A percentile compares a stretch with the other conserved stretches of the same genome.
Conservation (phyloP, 2,888 invertebrate species). For the Temnothorax ravouxi region DNA sequence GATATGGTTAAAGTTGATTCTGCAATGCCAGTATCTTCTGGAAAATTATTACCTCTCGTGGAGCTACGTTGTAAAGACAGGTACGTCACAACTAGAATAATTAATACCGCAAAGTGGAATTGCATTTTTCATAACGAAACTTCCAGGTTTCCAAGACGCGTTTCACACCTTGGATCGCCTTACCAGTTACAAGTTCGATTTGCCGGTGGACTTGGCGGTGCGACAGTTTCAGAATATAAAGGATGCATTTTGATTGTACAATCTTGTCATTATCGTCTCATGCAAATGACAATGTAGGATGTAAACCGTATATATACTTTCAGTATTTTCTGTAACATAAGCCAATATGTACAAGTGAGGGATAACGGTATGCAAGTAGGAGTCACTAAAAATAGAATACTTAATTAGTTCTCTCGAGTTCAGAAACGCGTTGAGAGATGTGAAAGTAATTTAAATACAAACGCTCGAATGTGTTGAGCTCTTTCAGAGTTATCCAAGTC, state of each 20-base stretch:
- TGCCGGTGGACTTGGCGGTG: slow-evolving; percentile 98
- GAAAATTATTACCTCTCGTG: slow-evolving; percentile 95
- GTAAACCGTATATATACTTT: slow-evolving; percentile 23
- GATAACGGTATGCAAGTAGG: neutral
- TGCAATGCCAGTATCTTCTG: slow-evolving; percentile 93
- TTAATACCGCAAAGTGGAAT: neutral
- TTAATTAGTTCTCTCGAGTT: slow-evolving; percentile 12
- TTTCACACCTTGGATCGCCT: slow-evolving; percentile 96
- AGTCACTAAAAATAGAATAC: slow-evolving; percentile 19
- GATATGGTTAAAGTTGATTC: slow-evolving; percentile 97
- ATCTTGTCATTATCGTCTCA: slow-evolving; percentile 18
- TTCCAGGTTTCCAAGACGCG: slow-evolving; percentile 96
- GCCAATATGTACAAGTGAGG: neutral
- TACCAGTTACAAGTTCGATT: slow-evolving; percentile 94
- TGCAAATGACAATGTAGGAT: slow-evolving; percentile 18
- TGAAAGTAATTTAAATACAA: neutral
- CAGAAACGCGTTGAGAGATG: neutral
- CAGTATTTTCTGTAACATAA: slow-evolving; percentile 31
- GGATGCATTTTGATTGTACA: slow-evolving; percentile 89
- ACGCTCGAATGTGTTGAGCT: neutral
- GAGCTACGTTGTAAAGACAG: slow-evolving; percentile 98
- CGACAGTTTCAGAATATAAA: slow-evolving; percentile 99
- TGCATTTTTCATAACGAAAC: neutral
- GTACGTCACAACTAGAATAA: slow-evolving; percentile 84
- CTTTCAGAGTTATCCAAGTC: neutral